Percentiles rank a stretch among this genome's conserved stretches.
Conservation (phyloP, 1,140 invertebrate species). For the Teleopsis dalmanni region DNA sequence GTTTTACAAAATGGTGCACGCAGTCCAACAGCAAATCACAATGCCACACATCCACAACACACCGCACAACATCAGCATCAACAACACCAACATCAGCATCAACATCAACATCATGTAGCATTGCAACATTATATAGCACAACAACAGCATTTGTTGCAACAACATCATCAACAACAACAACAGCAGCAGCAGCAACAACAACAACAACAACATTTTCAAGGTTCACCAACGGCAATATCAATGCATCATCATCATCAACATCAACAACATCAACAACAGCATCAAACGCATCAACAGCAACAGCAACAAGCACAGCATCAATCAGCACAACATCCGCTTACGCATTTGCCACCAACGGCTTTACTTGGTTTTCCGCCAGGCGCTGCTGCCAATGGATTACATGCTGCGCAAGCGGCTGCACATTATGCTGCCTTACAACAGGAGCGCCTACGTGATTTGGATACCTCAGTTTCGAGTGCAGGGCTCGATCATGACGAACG, state of each 20-base stretch:
- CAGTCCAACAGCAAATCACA: neutral
- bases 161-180: conserved; percentile 20
- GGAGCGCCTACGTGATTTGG: conserved; percentile 1
- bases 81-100: conserved; percentile 20
- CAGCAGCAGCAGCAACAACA: conserved; percentile 17
- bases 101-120: conserved; percentile 30
- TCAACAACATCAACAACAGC: conserved; percentile 9
- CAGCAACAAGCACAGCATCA: conserved; percentile 14
- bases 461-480: neutral
- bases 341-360: conserved; percentile 25
- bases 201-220: conserved; percentile 10
- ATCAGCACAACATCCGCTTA: conserved; percentile 16
- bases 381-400: conserved; percentile 2
- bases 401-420: conserved; percentile 2
- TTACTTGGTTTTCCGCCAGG: conserved; percentile 7
- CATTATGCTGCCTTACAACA: conserved; percentile 13
- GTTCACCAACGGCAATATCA: conserved; percentile 15
- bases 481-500: conserved; percentile 25
- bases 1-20: conserved; percentile 4
- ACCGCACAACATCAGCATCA: neutral
- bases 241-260: conserved; percentile 17
- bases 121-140: conserved; percentile 33
- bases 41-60: neutral
- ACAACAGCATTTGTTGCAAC: conserved; percentile 29
- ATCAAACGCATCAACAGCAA: neutral